A percentile compares a stretch with the other conserved stretches of the same genome.
Evolutionary conservation across 2,113 vertebrate genomes (phyloP).

Genomic region (Coryphaenoides rupestris): DNA sequence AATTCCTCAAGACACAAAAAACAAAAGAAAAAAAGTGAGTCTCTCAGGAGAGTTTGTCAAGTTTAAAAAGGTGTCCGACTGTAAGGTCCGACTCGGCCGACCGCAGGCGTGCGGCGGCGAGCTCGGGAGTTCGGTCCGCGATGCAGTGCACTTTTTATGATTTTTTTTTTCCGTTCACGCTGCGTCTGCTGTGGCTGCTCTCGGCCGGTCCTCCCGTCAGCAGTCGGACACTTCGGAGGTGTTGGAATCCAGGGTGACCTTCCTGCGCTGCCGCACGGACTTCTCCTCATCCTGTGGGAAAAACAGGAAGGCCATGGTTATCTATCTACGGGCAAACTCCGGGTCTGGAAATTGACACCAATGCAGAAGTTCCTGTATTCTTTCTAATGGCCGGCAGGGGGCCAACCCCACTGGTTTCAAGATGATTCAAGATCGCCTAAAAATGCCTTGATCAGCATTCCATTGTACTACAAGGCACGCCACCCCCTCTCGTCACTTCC

Average conservation of each 20-base stretch:
- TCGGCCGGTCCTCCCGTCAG: constrained; percentile 45
- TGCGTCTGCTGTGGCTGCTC: too few relatives aligned
- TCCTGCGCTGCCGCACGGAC: constrained; percentile 66
- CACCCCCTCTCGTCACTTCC: too few relatives aligned
- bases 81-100: not conserved
- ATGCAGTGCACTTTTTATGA: too few relatives aligned
- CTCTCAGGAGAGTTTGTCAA: constrained; percentile 20
- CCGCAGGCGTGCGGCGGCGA: not conserved
- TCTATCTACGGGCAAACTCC: too few relatives aligned
- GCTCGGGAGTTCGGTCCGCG: constrained; percentile 9
- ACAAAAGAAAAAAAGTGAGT: not conserved
- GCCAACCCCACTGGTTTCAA: too few relatives aligned
- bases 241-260: constrained; percentile 64
- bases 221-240: constrained; percentile 72
- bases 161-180: too few relatives aligned
- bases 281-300: constrained; percentile 69
- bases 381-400: too few relatives aligned
- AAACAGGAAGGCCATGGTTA: not conserved
- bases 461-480: too few relatives aligned
- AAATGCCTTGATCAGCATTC: too few relatives aligned
- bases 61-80: constrained; percentile 7
- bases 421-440: too few relatives aligned
- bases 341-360: too few relatives aligned
- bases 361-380: too few relatives aligned
- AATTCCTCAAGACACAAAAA: constrained; percentile 12